phyloP scores from a whole-genome alignment of 2,113 vertebrate genomes.

The Sorex fumeus region DNA sequence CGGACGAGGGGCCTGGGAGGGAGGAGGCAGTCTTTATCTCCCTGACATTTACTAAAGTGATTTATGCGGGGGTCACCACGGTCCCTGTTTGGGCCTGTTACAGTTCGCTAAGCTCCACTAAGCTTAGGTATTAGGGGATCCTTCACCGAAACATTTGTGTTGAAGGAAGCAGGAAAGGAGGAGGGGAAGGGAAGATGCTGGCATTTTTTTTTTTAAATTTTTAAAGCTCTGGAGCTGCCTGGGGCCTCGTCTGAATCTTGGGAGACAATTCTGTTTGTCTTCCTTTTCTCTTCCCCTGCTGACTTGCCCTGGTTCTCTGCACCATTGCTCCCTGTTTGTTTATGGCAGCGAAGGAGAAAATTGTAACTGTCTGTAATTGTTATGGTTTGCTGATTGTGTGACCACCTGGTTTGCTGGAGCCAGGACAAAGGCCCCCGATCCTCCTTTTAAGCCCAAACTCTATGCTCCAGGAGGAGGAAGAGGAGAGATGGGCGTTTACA shows the following conservation, averaged over 20 bases:
- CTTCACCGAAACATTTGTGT: conserved; percentile 47
- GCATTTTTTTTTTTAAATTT: conserved; percentile 23
- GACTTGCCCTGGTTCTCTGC: conserved; percentile 60
- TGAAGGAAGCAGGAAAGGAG: conserved; percentile 49
- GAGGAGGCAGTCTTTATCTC: conserved; percentile 35
- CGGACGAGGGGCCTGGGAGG: neutral
- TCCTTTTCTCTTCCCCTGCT: conserved; percentile 65
- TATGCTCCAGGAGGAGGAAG: neutral
- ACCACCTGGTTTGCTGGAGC: conserved; percentile 84
- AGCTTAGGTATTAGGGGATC: conserved; percentile 77
- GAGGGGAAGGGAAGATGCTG: conserved; percentile 11
- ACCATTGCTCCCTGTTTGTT: conserved; percentile 79
- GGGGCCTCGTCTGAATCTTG: conserved; percentile 85
- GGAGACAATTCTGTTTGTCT: conserved; percentile 81
- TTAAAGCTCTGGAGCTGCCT: conserved; percentile 84
- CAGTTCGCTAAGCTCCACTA: conserved; percentile 71
- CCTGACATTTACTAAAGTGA: neutral
- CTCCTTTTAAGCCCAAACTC: neutral
- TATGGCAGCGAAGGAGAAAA: conserved; percentile 88
- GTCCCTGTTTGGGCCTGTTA: conserved; percentile 75
- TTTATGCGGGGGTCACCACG: conserved; percentile 64
- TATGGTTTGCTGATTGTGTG: conserved; percentile 78
- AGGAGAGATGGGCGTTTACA: conserved; percentile 5
- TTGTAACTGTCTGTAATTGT: conserved; percentile 80
- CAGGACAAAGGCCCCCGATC: conserved; percentile 75